A percentile compares a stretch with the other conserved stretches of the same genome.
These are phyloP conservation scores for Holothuria glaberrima DNA, from an alignment of 35 echinoderm and acorn worm genomes.

Conservation along the genomic window DNA sequence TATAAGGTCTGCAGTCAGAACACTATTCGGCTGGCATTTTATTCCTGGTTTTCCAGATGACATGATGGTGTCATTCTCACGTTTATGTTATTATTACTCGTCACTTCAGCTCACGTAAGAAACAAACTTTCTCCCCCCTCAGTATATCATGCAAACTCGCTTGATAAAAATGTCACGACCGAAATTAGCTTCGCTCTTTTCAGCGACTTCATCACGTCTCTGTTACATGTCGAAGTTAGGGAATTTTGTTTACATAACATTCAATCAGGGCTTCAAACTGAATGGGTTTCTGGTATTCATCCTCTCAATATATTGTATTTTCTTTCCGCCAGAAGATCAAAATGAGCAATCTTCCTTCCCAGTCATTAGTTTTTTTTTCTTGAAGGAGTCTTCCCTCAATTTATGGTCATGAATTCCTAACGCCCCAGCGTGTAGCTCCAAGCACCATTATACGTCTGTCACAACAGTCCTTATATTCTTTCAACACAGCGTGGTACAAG, in stretches of 20 bases:
- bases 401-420: slow-evolving; percentile 27
- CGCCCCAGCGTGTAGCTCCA: background rate
- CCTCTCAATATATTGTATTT: background rate
- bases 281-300: slow-evolving; percentile 19
- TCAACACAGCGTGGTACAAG: background rate
- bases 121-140: too few species aligned
- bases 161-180: slow-evolving; percentile 46
- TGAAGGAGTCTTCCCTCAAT: background rate
- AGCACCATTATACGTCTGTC: slow-evolving; percentile 13
- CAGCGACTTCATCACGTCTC: slow-evolving; percentile 14
- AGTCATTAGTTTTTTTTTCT: background rate
- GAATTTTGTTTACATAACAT: slow-evolving; percentile 38
- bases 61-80: background rate
- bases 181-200: slow-evolving; percentile 25
- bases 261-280: slow-evolving; percentile 27
- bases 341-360: background rate
- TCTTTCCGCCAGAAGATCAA: background rate
- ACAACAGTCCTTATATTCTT: background rate
- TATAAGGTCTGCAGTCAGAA: too few species aligned
- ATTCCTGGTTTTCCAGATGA: too few species aligned
- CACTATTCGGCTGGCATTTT: too few species aligned
- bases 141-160: slow-evolving; percentile 21
- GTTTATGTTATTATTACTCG: slow-evolving; percentile 9
- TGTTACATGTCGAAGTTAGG: slow-evolving; percentile 34
- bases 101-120: too few species aligned